Evolutionary conservation across 2,113 vertebrate genomes (phyloP).

Genomic region (Proteles cristata): DNA sequence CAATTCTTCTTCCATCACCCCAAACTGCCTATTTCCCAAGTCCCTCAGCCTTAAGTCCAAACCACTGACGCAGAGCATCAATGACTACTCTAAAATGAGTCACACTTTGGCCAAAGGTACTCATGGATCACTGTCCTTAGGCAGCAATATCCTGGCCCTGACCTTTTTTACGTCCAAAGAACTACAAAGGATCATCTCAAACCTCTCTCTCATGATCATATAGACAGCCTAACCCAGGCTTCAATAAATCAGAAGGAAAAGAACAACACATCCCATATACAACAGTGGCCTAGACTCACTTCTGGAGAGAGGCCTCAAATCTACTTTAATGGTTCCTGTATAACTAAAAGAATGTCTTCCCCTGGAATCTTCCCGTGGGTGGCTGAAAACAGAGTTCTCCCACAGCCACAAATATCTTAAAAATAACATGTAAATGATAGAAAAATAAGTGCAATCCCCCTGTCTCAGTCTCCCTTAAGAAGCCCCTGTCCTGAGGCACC

Average conservation of each 20-base stretch:
- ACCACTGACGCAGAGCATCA: neutral
- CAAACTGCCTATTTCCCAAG: neutral
- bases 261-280: neutral
- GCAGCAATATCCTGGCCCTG: neutral
- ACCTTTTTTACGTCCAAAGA: neutral
- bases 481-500: neutral
- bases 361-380: neutral
- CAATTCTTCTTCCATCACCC: constrained; percentile 13
- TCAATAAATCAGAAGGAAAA: neutral
- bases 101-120: neutral
- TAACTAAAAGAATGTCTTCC: constrained; percentile 12
- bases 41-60: neutral
- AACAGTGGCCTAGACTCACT: neutral
- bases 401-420: neutral
- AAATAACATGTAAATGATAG: constrained; percentile 20
- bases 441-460: neutral
- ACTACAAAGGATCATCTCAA: constrained; percentile 7
- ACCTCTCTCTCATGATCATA: neutral
- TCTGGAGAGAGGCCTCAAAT: constrained; percentile 4
- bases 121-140: neutral
- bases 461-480: neutral
- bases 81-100: neutral
- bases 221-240: constrained; percentile 25
- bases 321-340: neutral
- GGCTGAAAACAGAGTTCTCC: constrained; percentile 12